Evolutionary conservation across 2,888 invertebrate genomes (phyloP).

Genomic region (Pantelozetes paolii): DNA sequence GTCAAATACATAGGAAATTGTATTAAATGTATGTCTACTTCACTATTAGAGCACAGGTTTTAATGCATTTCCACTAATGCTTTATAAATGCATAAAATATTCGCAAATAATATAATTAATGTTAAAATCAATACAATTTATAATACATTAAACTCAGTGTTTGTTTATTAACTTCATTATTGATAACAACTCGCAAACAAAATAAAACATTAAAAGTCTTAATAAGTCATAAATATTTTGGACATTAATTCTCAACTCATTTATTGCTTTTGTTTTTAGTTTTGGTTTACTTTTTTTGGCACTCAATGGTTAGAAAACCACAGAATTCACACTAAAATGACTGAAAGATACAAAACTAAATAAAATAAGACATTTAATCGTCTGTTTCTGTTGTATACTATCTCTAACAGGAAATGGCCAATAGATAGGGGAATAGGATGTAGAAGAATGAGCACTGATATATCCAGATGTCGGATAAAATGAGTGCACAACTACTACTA

Average conservation of each 20-base stretch:
- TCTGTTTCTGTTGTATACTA: not conserved
- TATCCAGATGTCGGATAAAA: constrained; percentile 7
- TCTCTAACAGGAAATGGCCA: not conserved
- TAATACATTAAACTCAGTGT: not conserved
- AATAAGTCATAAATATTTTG: not conserved
- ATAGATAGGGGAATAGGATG: not conserved
- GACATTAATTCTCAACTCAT: not conserved
- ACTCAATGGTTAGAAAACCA: not conserved
- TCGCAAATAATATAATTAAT: constrained; percentile 1
- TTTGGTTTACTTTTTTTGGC: not conserved
- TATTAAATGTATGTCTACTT: not conserved
- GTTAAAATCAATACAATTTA: not conserved
- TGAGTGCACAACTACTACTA: not conserved
- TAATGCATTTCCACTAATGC: not conserved
- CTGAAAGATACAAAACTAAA: not conserved
- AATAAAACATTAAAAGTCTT: not conserved
- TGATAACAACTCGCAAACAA: not conserved
- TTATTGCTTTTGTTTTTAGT: not conserved
- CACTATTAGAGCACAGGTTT: not conserved
- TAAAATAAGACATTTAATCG: not conserved
- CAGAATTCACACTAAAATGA: not conserved
- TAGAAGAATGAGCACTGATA: not conserved
- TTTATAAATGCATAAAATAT: not conserved
- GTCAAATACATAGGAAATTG: not conserved
- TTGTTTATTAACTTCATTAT: not conserved